phyloP scores from a whole-genome alignment of 2,113 vertebrate species.

The Gymnobelideus leadbeateri region DNA sequence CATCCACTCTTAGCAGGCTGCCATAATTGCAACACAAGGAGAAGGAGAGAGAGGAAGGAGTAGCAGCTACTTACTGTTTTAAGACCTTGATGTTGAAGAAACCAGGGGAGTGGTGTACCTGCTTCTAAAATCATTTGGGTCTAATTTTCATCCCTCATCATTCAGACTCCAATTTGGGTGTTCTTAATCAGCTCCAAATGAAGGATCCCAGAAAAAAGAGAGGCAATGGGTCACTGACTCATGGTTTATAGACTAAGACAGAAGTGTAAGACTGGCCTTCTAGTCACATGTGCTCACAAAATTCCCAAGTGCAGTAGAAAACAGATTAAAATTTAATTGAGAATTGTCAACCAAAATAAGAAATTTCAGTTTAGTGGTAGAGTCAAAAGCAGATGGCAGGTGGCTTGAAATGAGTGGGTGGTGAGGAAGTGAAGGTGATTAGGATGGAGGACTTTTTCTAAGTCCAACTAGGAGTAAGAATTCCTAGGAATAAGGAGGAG shows the following conservation, averaged over 20 bases:
- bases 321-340: no score
- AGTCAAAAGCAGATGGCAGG: background rate
- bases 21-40: no score
- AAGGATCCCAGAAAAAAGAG: constrained; percentile 6
- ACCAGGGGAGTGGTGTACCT: constrained; percentile 36
- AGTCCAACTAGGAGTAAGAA: background rate
- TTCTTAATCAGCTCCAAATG: constrained; percentile 57
- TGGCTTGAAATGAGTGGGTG: background rate
- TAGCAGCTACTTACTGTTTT: constrained; percentile 41
- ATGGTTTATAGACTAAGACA: background rate
- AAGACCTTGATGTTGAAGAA: constrained; percentile 27
- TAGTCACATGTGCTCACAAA: no score
- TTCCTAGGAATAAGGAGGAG: background rate
- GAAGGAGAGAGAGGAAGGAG: no score
- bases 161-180: constrained; percentile 1
- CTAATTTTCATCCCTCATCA: background rate
- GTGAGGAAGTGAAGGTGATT: background rate
- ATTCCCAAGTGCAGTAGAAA: no score
- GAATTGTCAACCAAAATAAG: no score
- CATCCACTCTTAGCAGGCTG: no score
- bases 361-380: background rate
- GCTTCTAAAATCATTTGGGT: constrained; percentile 26
- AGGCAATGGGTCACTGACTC: background rate
- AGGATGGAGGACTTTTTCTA: background rate
- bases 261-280: background rate